Evolutionary conservation across 2,797 vertebrate species (phyloP).

Genomic region (Tapera naevia): DNA sequence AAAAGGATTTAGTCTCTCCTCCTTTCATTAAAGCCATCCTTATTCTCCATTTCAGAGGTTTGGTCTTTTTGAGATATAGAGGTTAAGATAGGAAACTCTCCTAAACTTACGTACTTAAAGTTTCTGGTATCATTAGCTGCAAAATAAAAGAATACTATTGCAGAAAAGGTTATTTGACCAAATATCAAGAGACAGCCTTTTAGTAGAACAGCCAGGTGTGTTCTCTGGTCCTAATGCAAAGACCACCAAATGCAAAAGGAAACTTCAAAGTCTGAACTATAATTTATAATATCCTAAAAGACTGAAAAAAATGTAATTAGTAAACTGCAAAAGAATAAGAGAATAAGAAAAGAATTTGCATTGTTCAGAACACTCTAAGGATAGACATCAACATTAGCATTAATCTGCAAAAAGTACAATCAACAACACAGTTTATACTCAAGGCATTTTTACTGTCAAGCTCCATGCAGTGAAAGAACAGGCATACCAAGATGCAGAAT

Average conservation of each 20-base stretch:
- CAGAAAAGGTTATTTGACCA: not conserved
- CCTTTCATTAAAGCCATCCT: not conserved
- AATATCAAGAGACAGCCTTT: not conserved
- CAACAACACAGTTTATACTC: not conserved
- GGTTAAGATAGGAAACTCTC: not conserved
- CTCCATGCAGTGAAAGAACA: not conserved
- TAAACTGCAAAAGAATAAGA: not conserved
- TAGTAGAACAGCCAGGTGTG: not conserved
- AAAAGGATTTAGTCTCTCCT: not conserved
- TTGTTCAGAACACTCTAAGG: not conserved
- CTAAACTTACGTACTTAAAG: not conserved
- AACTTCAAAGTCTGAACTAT: not conserved
- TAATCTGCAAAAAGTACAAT: not conserved
- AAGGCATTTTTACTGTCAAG: not conserved
- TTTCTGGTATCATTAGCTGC: not conserved
- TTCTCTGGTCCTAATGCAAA: not conserved
- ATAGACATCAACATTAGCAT: not conserved
- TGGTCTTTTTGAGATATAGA: not conserved
- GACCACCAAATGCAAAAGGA: not conserved
- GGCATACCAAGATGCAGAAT: not conserved
- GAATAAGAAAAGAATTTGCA: not conserved
- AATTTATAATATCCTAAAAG: not conserved
- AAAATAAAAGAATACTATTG: not conserved
- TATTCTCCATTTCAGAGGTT: not conserved
- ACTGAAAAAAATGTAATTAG: rapidly evolving